Evolutionary conservation across 2,113 vertebrate species (phyloP), one percentile per base, ranked within the genome.

Genomic region (Pristiophorus japonicus): DNA sequence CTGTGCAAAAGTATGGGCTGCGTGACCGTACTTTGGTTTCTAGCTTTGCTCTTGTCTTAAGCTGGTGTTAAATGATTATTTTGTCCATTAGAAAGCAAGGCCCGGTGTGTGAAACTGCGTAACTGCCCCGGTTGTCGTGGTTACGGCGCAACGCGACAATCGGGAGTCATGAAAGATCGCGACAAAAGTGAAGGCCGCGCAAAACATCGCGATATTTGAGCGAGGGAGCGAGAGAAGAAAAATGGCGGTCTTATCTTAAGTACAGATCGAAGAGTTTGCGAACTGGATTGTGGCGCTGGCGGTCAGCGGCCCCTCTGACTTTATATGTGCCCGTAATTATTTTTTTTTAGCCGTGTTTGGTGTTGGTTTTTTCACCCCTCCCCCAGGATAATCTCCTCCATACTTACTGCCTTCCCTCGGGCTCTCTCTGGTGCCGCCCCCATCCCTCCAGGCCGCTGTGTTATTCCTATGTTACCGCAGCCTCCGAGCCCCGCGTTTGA

Each of bases 391-490:
- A 16, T 42, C 18, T 38, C 30, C 14, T n/a, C 34, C 18, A 16
- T 62, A 8, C 42, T 14, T 70, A 10, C 92, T 67, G 38, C n/a
- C 62, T 42, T 42, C 63, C 91, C n/a, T n/a, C 18, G 0, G 84
- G 45, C 92, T 30, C 38, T 47, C 92, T 92, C 59, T 63, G 10
- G 93, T 70, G 42, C 66, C 66, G 93, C 65, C 92, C 92, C 65
- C 92, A 12, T n/a, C 93, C 66, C 93, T 51, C 42, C 92, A 45
- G 42, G 65, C 66, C 63, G 27, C 93, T 94, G 93, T 94, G 0
- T 94, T 27, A 70, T 70, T 94, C 93, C 93, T 94, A 94, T 94
- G 93, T 94, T 94, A 51, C 93, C 93, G 93, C 93, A 94, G 93
- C 93, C 93, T 70, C 42, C 93, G 24, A 94, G 65, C 93, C 93